phyloP scores from a whole-genome alignment of 2,113 vertebrate species.

The Zootoca vivipara region DNA sequence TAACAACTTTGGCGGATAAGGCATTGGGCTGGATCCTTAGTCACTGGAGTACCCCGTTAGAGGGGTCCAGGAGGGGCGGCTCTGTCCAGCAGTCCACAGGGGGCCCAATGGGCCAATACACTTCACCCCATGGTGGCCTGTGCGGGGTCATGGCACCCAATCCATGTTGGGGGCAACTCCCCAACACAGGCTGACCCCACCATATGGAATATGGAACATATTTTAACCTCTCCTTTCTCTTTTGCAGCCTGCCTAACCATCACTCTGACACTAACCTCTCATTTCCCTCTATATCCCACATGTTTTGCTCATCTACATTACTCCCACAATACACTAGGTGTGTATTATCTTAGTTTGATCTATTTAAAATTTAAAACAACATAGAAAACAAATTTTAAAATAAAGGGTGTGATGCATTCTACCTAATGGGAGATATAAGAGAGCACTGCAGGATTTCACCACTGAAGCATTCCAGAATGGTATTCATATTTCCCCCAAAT shows the following conservation, averaged over 20 bases:
- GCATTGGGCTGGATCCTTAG: too few species aligned
- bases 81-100: too few species aligned
- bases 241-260: background rate
- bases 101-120: too few species aligned
- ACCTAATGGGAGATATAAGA: background rate
- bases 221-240: background rate
- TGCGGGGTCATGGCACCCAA: too few species aligned
- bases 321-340: background rate
- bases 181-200: too few species aligned
- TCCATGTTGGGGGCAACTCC: too few species aligned
- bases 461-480: background rate
- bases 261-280: background rate
- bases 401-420: background rate
- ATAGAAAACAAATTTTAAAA: background rate
- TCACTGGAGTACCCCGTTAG: too few species aligned
- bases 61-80: too few species aligned
- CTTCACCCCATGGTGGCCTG: too few species aligned
- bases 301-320: background rate
- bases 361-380: background rate
- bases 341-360: background rate
- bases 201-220: background rate
- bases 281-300: background rate
- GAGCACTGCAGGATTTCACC: background rate
- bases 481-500: too few species aligned
- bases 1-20: too few species aligned